A percentile compares a stretch with the other conserved stretches of the same genome.
Conservation (phyloP, 2,797 vertebrate species). For the Leptoclinus maculatus region DNA sequence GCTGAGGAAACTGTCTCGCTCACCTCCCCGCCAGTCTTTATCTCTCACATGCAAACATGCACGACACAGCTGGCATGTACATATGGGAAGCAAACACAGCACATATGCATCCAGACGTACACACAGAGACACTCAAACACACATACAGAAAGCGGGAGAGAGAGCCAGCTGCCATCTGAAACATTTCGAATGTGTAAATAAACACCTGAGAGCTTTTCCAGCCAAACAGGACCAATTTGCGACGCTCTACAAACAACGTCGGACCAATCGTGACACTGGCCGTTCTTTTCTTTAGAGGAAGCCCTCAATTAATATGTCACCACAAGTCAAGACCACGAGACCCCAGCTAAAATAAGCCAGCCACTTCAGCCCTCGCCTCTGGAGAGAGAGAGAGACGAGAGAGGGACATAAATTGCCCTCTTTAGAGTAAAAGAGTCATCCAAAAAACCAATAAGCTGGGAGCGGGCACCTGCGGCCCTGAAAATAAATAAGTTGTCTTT, state of each 20-base stretch:
- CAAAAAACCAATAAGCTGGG: slow-evolving; percentile 78
- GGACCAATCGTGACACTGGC: slow-evolving; percentile 56
- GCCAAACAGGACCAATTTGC: slow-evolving; percentile 78
- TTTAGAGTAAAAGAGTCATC: slow-evolving; percentile 75
- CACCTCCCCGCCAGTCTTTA: slow-evolving; percentile 14
- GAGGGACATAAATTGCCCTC: slow-evolving; percentile 74
- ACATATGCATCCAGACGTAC: slow-evolving; percentile 26
- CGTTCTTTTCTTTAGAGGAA: slow-evolving; percentile 72
- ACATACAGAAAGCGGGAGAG: slow-evolving; percentile 1
- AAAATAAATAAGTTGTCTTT: slow-evolving; percentile 78
- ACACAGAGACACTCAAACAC: slow-evolving; percentile 18
- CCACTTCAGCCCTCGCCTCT: slow-evolving; percentile 71
- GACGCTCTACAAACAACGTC: slow-evolving; percentile 64
- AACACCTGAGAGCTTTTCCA: slow-evolving; percentile 58
- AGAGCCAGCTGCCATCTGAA: slow-evolving; percentile 53
- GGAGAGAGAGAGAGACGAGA: slow-evolving; percentile 66
- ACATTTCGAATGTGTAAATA: slow-evolving; percentile 71
- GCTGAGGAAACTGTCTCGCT: slow-evolving; percentile 7
- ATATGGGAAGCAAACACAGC: slow-evolving; percentile 50
- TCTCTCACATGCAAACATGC: slow-evolving; percentile 40
- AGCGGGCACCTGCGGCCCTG: slow-evolving; percentile 75
- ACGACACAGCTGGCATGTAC: slow-evolving; percentile 38
- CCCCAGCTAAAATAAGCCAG: slow-evolving; percentile 73
- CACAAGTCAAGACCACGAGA: slow-evolving; percentile 74
- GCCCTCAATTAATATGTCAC: slow-evolving; percentile 81